phyloP scores from a whole-genome alignment of 2,113 vertebrate species.

The Protobothrops flavoviridis region DNA sequence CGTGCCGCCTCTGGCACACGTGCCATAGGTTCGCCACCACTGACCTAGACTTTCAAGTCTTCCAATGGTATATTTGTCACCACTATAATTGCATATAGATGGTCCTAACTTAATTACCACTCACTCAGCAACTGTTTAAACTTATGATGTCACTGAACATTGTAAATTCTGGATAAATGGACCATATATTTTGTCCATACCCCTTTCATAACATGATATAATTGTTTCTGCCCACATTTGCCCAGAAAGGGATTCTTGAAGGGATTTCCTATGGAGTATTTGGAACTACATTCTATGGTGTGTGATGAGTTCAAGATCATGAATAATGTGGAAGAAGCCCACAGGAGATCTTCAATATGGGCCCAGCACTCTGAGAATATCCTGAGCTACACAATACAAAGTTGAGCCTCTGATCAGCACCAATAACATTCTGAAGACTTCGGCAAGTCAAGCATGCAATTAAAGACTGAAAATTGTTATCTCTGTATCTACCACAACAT shows the following conservation, averaged over 20 bases:
- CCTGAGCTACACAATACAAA: not conserved
- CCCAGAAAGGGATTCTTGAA: not conserved
- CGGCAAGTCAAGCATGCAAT: not conserved
- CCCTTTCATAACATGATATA: not conserved
- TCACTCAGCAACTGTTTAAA: not conserved
- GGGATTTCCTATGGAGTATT: not conserved
- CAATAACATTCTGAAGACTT: not conserved
- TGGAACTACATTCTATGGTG: not conserved
- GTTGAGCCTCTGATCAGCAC: not conserved
- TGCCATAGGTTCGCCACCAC: too few species aligned
- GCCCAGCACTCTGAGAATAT: not conserved
- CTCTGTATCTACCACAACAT: not conserved
- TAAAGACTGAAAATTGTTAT: not conserved
- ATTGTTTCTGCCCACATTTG: not conserved
- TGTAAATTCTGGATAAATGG: not conserved
- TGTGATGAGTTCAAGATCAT: not conserved
- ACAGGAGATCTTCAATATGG: not conserved
- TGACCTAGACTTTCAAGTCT: not conserved
- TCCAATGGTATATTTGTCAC: not conserved
- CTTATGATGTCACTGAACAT: not conserved
- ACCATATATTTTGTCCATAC: not conserved
- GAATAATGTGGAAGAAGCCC: not conserved
- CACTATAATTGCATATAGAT: not conserved
- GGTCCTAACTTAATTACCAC: not conserved
- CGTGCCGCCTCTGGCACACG: too few species aligned